Base-by-base conservation (phyloP, 2,888 invertebrate genomes). In the Drosophila bunnanda region DNA sequence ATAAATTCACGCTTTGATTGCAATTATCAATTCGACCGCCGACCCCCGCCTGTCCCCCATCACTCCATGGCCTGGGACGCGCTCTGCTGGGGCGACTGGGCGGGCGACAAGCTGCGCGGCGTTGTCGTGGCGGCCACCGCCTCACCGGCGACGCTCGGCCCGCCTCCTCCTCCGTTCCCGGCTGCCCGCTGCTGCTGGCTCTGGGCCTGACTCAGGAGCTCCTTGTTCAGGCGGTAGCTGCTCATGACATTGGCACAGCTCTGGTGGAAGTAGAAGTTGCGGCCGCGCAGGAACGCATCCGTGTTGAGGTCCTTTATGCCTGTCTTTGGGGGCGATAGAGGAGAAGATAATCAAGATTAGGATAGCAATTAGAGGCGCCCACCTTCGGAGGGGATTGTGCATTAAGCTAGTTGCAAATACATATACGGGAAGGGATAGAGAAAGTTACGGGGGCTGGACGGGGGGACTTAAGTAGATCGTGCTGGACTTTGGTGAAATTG, bases 221-320 rank as follows among this genome's bases (percentile, higher is more conserved):
- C 91, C 56, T 91, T 91, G 76, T 89, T 91, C 34, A 92, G 79
- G 12, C 92, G 86, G 71, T 92, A 92, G 78, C 90, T 92, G 70
- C 92, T 92, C 92, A 92, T 92, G 55, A 92, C 92, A 75, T 92
- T 92, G 67, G 92, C 92, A 83, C 92, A 92, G 75, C 92, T 92
- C 76, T 92, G 92, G 77, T 92, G 92, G 36, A 92, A 92, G 69
- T 92, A 92, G 41, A 92, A 89, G 75, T 92, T 92, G 25, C 92
- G 89, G 28, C 92, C 92, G 54, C 92, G 90, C 76, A 92, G 86
- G 80, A 92, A 92, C 76, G 90, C 91, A 75, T 92, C 91, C 66
- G 92, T 90, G 34, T 90, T 89, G 78, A 91, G 90, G 80, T 92
- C 92, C 89, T 92, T 92, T 92, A 92, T 91, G 89, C 92, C 92